Conservation (phyloP, 30 jellyfish, hydroid and myxozoan species). For the Hydra vulgaris region DNA sequence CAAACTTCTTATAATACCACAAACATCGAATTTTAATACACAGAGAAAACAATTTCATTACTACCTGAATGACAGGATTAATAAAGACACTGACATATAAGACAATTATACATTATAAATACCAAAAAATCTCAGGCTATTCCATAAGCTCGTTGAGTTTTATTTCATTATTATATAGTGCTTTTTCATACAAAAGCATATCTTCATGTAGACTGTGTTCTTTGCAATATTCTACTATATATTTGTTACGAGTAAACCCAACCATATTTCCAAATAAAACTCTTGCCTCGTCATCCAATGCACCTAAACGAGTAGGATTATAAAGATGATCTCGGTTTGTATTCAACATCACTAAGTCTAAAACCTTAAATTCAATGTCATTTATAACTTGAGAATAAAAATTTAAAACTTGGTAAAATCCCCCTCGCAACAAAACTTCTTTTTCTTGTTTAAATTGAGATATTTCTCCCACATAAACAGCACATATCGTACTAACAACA, state of each 20-base stretch:
- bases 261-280: constrained; percentile 72
- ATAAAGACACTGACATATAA: no score
- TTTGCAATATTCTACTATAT: constrained; percentile 38
- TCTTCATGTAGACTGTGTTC: constrained; percentile 7
- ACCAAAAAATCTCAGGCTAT: no score
- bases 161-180: neutral
- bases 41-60: no score
- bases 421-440: constrained; percentile 65
- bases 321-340: constrained; percentile 79
- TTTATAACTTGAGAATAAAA: constrained; percentile 28
- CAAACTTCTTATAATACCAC: no score
- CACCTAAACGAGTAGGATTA: constrained; percentile 23
- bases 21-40: no score
- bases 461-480: constrained; percentile 50
- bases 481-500: constrained; percentile 78
- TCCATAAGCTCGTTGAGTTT: neutral
- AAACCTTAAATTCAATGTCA: constrained; percentile 30
- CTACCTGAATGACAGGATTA: no score
- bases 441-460: constrained; percentile 58
- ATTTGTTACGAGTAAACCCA: constrained; percentile 58
- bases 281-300: constrained; percentile 60
- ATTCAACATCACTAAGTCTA: constrained; percentile 68
- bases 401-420: constrained; percentile 65
- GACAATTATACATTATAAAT: no score
- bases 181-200: constrained; percentile 3